Conservation (phyloP, 2,113 vertebrate genomes). For the Engraulis encrasicolus region DNA sequence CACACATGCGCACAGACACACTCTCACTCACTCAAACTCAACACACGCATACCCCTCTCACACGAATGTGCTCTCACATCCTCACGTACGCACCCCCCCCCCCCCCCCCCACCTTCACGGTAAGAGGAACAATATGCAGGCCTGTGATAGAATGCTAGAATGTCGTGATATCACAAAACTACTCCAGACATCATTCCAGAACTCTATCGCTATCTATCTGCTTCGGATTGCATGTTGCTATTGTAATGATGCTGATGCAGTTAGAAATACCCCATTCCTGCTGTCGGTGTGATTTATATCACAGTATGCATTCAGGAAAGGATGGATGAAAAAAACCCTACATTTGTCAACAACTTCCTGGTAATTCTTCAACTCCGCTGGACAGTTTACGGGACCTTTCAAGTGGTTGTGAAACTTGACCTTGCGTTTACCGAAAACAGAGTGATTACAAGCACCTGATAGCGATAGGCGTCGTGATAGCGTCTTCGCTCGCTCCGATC, state of each 20-base stretch:
- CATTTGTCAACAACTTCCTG: background rate
- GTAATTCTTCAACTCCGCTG: background rate
- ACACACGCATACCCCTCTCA: constrained; percentile 1
- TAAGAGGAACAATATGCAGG: constrained; percentile 13
- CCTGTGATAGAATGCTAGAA: background rate
- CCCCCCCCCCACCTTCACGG: background rate
- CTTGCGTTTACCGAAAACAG: background rate
- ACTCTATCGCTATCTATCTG: background rate
- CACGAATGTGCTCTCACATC: background rate
- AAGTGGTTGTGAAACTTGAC: background rate
- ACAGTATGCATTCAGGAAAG: background rate
- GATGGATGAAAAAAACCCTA: background rate
- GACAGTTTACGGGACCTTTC: background rate
- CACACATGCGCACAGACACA: background rate
- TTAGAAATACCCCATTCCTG: background rate
- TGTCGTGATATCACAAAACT: background rate
- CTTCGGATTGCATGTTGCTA: background rate
- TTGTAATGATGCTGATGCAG: background rate
- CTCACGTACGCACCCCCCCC: constrained; percentile 16
- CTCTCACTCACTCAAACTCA: background rate
- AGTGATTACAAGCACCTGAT: constrained; percentile 17
- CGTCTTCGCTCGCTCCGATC: background rate
- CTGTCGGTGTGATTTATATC: background rate
- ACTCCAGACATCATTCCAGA: background rate
- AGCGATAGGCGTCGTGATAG: constrained; percentile 1